Evolutionary conservation across 2,888 invertebrate genomes (phyloP), one percentile per base, ranked within the genome.

Genomic region (Chloroclystis v-ata): DNA sequence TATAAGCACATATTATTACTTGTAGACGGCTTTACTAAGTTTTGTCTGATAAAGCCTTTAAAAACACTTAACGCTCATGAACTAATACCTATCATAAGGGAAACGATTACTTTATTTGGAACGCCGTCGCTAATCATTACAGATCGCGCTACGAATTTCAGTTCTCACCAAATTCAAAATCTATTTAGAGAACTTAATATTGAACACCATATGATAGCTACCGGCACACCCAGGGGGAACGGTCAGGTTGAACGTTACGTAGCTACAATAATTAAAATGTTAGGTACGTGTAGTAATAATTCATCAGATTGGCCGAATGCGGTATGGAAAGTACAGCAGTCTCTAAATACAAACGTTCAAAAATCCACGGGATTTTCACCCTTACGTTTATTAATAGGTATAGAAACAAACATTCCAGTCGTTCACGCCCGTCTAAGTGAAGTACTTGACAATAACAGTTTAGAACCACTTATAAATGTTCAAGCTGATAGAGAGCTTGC

Each of bases 341-440:
- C 39, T 2, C 24, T 39, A 16, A 39, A 39, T 13, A 39, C 28
- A 5, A 39, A 28, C 5, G 28, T 39, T 20, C 35, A 35, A 35
- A 35, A 35, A 10, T 8, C 35, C 6, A 35, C 35, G 4, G 35
- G 35, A 20, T 35, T 35, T 20, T 20, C 35, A n/a, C 35, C 35
- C 6, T n/a, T 10, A 10, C 9, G 35, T 4, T 35, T 35, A 20
- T 35, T 35, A 7, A 20, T 35, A 35, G 43, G 41, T 47, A 41
- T 32, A 42, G 44, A 49, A 32, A 28, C 8, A n/a, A 35, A 35
- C 20, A 35, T 35, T 20, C 35, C 20, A 20, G 16, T 42, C 41
- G 32, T 54, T 45, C 40, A 43, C 42, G 48, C 35, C 20, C 16
- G 20, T 10, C 12, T 35, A 35, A 6, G n/a, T 10, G 35, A 35